A percentile compares a stretch with the other conserved stretches of the same genome.
phyloP scores from a whole-genome alignment of 2,888 invertebrate species.

The Epinotia bilunana region DNA sequence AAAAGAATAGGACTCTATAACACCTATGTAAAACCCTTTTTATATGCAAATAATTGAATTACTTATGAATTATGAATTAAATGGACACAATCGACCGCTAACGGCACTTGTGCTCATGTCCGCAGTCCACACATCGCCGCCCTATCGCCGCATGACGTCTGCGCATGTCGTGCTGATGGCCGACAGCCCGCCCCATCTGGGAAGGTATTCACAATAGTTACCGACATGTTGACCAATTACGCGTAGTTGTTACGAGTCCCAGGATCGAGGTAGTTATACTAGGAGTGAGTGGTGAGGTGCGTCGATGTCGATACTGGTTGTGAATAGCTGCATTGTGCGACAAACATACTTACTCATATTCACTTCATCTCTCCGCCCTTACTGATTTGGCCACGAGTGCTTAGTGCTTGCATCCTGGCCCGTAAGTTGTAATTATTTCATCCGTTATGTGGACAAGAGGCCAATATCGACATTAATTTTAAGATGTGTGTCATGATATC shows the following conservation, averaged over 20 bases:
- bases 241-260: neutral
- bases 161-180: neutral
- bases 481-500: conserved; percentile 11
- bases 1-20: too few species aligned
- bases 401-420: neutral
- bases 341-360: neutral
- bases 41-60: too few species aligned
- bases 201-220: neutral
- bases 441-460: neutral
- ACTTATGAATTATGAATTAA: too few species aligned
- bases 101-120: neutral
- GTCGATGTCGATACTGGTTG: neutral
- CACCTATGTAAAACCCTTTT: too few species aligned
- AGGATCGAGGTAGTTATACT: neutral
- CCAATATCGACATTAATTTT: conserved; percentile 8
- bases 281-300: neutral
- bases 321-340: neutral
- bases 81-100: neutral
- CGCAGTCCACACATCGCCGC: neutral
- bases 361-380: neutral
- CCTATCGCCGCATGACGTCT: neutral
- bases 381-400: neutral
- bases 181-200: neutral
- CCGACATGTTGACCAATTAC: neutral
- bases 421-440: neutral